Conservation (phyloP, 2,113 vertebrate species). For the Rhabdornis inornatus region DNA sequence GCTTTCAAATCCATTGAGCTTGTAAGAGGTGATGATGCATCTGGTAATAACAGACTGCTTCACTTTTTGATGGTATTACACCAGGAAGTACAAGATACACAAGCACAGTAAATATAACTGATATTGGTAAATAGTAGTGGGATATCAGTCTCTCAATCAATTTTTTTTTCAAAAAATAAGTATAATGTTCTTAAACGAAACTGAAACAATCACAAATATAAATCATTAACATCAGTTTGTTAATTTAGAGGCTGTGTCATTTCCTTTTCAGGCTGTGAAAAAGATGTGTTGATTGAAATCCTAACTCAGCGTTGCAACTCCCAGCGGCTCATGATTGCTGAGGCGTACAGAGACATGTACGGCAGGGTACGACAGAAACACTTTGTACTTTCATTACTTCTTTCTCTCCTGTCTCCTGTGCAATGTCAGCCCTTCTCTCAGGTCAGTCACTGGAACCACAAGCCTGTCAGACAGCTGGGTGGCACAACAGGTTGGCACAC, state of each 20-base stretch:
- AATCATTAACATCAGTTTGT: neutral
- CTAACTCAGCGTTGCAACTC: conserved; percentile 75
- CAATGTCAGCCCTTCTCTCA: neutral
- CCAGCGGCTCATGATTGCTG: conserved; percentile 71
- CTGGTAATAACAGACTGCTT: neutral
- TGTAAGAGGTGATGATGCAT: neutral
- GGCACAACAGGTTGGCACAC: neutral
- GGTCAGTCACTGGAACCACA: neutral
- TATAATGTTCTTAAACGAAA: neutral
- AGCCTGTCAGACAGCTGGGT: neutral
- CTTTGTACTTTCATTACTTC: neutral
- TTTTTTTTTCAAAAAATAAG: neutral
- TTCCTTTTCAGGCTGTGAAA: conserved; percentile 73
- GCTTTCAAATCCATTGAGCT: neutral
- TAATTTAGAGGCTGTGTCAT: neutral
- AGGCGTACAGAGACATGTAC: conserved; percentile 68
- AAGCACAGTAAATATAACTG: neutral
- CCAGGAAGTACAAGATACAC: neutral
- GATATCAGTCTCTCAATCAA: neutral
- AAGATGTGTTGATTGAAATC: conserved; percentile 75
- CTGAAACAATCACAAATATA: neutral
- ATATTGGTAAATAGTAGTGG: neutral
- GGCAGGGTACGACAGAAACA: conserved; percentile 58
- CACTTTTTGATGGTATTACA: neutral
- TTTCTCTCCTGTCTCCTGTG: neutral